Percentiles rank a stretch among this genome's conserved stretches.
These are phyloP conservation scores for Sinocyclocheilus anophthalmus DNA, from an alignment of 2,113 vertebrate species.

Conservation along the genomic window DNA sequence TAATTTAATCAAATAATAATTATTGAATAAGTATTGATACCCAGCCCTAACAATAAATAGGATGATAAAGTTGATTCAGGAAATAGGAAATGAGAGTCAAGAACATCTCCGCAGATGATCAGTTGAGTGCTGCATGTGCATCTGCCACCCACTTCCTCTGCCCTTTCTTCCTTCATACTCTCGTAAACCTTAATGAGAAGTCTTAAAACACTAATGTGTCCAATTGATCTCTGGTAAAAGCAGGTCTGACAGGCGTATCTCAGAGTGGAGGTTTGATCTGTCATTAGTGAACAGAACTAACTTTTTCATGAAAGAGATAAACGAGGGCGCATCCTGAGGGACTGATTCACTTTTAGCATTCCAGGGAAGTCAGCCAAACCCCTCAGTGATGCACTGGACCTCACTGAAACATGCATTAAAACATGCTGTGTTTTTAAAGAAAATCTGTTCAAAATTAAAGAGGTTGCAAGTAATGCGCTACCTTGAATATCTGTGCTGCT, in stretches of 20 bases:
- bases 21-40: not conserved
- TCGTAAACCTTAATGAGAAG: constrained; percentile 29
- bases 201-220: constrained; percentile 5
- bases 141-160: not conserved
- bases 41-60: not conserved
- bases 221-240: constrained; percentile 25
- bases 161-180: not conserved
- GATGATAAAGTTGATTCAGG: not conserved
- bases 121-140: not conserved
- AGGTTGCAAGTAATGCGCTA: constrained; percentile 59
- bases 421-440: not conserved
- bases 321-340: constrained; percentile 21
- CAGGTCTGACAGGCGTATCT: constrained; percentile 10
- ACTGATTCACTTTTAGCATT: constrained; percentile 28
- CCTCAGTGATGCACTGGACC: not conserved
- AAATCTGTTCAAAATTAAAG: not conserved
- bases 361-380: constrained; percentile 35
- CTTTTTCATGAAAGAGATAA: constrained; percentile 11
- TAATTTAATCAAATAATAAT: not conserved
- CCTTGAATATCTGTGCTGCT: constrained; percentile 87
- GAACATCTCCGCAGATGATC: not conserved
- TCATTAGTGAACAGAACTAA: constrained; percentile 22
- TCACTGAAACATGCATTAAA: not conserved
- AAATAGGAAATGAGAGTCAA: not conserved
- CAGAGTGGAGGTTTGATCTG: constrained; percentile 31